These are phyloP conservation scores for Urosaurus nigricauda DNA, from an alignment of 2,797 vertebrate genomes.

Conservation along the genomic window DNA sequence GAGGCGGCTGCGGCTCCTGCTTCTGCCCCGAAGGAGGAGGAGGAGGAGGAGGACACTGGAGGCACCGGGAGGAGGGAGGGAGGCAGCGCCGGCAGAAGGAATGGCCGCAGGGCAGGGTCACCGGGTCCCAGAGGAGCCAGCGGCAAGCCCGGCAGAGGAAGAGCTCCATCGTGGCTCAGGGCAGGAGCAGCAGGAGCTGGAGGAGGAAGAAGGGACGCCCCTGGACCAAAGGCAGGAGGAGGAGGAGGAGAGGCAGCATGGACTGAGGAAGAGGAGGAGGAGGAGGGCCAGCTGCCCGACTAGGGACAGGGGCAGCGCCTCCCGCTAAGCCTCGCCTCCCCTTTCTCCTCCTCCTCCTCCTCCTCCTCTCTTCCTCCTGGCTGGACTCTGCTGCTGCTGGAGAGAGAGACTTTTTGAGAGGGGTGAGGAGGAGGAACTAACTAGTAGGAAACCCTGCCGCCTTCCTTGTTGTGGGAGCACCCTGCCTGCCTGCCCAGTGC, in stretches of 20 bases:
- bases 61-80: constrained; percentile 79
- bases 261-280: no score
- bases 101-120: constrained; percentile 89
- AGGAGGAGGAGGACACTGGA: constrained; percentile 72
- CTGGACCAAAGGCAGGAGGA: no score
- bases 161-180: constrained; percentile 80
- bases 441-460: no score
- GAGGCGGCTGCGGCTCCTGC: no score
- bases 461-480: no score
- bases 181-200: not conserved
- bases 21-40: no score
- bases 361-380: not conserved
- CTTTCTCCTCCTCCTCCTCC: not conserved
- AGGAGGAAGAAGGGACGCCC: no score
- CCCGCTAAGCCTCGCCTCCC: not conserved
- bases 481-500: no score
- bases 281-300: no score
- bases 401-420: not conserved
- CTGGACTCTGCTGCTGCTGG: not conserved
- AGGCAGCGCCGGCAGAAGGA: constrained; percentile 87
- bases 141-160: constrained; percentile 86
- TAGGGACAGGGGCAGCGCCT: no score
- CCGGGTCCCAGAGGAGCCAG: constrained; percentile 85
- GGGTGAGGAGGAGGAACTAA: not conserved
- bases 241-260: not conserved